Base-by-base conservation (phyloP, 2,113 vertebrate species). In the Bos taurus region DNA sequence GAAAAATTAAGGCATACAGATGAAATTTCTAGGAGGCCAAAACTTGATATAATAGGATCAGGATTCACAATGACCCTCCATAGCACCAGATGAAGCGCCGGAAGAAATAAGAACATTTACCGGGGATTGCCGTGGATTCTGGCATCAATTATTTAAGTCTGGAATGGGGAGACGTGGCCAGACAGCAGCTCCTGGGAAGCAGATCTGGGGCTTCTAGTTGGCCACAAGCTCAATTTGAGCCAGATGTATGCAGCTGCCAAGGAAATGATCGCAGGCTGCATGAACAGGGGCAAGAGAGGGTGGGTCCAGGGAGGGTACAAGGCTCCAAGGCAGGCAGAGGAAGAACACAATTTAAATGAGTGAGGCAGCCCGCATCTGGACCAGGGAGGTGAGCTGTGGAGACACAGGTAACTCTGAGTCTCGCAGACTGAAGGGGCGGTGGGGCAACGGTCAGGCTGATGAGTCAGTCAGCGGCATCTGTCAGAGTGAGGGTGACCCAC, bases 221-320 rank as follows among this genome's bases (percentile, higher is more conserved):
- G 91, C 97, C 93, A 82, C 88, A 88, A 83, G 91, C 77, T 96
- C 95, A 50, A 46, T 78, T n/a, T 46, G 96, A 96, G 97, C 86
- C 97, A 95, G 94, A 96, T 59, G 48, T 8, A 6, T 5, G 30
- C 11, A 64, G 88, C 95, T 92, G 93, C 83, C 71, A 13, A 85
- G 78, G 77, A 40, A 19, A 74, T 4, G 36, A 25, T n/a, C 5
- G 64, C 23, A 67, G 87, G 3, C 60, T 81, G 52, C 21, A 0
- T 88, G 19, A 17, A 40, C 48, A 30, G n/a, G 71, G 52, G 50
- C 12, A 8, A 21, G 3, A 7, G 14, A 17, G 1, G 64, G 43
- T 84, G 78, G 56, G 25, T 60, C 88, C 6, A 43, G 40, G 12
- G 40, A 43, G 7, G 71, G 36, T 14, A 7, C 10, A 6, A 40